Conservation (phyloP, 1,140 invertebrate species). For the Drosophila melanica region DNA sequence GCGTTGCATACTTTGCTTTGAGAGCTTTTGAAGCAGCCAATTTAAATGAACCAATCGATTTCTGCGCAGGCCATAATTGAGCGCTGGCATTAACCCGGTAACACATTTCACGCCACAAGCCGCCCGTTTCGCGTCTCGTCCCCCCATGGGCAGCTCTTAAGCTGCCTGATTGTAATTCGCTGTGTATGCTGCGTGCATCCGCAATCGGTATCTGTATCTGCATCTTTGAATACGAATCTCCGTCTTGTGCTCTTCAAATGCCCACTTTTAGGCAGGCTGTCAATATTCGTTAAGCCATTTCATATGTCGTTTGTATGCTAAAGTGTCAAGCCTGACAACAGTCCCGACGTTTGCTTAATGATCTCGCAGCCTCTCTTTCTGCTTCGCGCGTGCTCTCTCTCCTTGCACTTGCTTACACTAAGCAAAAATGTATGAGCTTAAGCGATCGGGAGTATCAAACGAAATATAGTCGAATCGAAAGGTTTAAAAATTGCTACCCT, state of each 20-base stretch:
- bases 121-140: not conserved
- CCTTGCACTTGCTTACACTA: conserved; percentile 32
- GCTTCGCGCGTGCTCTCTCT: not conserved
- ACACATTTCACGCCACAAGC: conserved; percentile 57
- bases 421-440: conserved; percentile 1
- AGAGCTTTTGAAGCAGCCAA: conserved; percentile 10
- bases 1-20: conserved; percentile 33
- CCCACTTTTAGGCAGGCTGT: conserved; percentile 77
- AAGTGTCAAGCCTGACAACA: conserved; percentile 81
- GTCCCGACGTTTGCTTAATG: conserved; percentile 80
- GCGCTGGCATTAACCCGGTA: conserved; percentile 63
- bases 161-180: conserved; percentile 44
- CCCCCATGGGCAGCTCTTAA: conserved; percentile 22
- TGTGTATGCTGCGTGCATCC: conserved; percentile 28
- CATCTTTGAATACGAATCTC: conserved; percentile 20
- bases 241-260: conserved; percentile 58
- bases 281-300: conserved; percentile 80
- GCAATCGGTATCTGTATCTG: conserved; percentile 32
- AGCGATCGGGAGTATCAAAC: not conserved
- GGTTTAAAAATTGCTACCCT: too few relatives aligned
- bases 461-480: not conserved
- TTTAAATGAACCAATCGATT: conserved; percentile 57
- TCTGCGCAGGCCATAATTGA: conserved; percentile 54
- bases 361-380: conserved; percentile 39
- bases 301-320: conserved; percentile 74